A percentile compares a stretch with the other conserved stretches of the same genome.
Conservation (phyloP, 2,797 vertebrate species). For the Macropodus opercularis region DNA sequence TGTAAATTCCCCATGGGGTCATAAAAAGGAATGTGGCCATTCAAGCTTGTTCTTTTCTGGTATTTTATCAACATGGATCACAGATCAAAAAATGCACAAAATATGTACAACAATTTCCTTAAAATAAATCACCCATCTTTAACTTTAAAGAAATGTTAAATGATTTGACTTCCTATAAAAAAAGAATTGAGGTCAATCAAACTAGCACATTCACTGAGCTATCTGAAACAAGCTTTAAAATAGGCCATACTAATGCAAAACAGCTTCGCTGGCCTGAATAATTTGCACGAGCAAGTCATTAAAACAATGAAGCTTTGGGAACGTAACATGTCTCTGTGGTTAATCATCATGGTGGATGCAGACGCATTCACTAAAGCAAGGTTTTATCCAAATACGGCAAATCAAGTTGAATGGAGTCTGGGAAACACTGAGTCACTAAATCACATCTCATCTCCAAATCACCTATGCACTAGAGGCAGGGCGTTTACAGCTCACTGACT, state of each 20-base stretch:
- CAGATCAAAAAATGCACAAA: constrained; percentile 29
- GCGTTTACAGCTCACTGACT: neutral
- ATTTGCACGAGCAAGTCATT: constrained; percentile 51
- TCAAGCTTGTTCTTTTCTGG: constrained; percentile 20
- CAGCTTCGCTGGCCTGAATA: constrained; percentile 56
- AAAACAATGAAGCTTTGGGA: constrained; percentile 63
- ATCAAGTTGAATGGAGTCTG: constrained; percentile 21
- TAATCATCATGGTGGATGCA: constrained; percentile 56
- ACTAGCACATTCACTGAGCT: constrained; percentile 24
- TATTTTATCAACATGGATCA: constrained; percentile 31
- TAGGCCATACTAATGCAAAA: constrained; percentile 54
- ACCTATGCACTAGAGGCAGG: constrained; percentile 1
- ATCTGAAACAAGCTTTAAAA: constrained; percentile 47
- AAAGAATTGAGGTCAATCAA: constrained; percentile 12
- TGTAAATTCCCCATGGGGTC: no score
- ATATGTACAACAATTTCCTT: constrained; percentile 1
- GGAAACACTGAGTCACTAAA: constrained; percentile 32
- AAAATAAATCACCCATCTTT: constrained; percentile 3
- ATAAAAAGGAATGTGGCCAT: neutral
- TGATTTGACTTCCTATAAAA: no score
- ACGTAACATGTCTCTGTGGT: constrained; percentile 41
- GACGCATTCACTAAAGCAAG: constrained; percentile 13
- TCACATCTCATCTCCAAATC: constrained; percentile 6
- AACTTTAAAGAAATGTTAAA: neutral
- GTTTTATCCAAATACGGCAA: constrained; percentile 41